phyloP scores from a whole-genome alignment of 2,113 vertebrate genomes.

The Salminus brasiliensis region DNA sequence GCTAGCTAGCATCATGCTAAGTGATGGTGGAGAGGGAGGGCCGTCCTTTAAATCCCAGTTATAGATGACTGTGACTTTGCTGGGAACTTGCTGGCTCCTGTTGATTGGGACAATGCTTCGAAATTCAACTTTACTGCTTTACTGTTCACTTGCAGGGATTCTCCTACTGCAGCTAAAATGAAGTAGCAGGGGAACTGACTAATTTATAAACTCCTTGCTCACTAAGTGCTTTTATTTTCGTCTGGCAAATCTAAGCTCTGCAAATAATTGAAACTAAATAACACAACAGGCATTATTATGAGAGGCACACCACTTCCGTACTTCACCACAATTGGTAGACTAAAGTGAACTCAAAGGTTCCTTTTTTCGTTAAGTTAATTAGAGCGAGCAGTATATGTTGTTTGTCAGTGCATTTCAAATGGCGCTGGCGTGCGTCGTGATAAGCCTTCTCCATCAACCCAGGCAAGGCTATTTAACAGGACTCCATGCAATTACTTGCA shows the following conservation, averaged over 20 bases:
- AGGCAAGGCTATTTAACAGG: constrained; percentile 37
- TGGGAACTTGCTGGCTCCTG: too few species aligned
- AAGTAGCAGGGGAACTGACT: not conserved
- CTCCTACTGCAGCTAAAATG: too few species aligned
- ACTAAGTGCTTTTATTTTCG: too few species aligned
- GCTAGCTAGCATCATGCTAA: too few species aligned
- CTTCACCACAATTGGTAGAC: not conserved
- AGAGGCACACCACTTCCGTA: not conserved
- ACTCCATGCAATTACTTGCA: constrained; percentile 46
- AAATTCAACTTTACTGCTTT: too few species aligned
- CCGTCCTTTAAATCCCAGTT: too few species aligned
- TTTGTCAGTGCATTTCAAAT: constrained; percentile 15
- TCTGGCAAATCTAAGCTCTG: not conserved
- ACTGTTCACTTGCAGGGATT: too few species aligned
- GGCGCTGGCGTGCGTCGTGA: constrained; percentile 12
- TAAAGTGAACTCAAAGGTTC: not conserved
- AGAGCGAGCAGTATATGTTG: not conserved
- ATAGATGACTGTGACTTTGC: too few species aligned
- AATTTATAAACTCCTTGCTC: too few species aligned
- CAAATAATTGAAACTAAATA: not conserved
- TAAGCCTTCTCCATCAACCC: constrained; percentile 23
- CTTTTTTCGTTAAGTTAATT: not conserved
- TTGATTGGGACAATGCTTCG: too few species aligned
- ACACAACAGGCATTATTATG: not conserved
- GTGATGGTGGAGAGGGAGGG: too few species aligned